phyloP scores from a whole-genome alignment of 2,113 vertebrate species.

The Psammodynastes pulverulentus region DNA sequence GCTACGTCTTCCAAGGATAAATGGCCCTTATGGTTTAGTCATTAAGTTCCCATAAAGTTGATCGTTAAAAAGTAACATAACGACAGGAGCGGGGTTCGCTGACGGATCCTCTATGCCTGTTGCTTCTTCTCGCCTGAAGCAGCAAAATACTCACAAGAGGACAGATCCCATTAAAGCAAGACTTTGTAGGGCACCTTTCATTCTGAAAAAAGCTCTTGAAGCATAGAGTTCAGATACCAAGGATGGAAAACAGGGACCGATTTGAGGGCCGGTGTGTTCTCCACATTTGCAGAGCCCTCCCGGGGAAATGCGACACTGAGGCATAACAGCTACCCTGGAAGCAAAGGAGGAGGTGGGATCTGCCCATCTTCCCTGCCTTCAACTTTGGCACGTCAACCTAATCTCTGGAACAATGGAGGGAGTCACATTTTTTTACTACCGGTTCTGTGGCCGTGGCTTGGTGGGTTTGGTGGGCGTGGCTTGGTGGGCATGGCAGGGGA shows the following conservation, averaged over 20 bases:
- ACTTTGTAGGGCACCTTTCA: neutral
- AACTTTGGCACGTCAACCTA: neutral
- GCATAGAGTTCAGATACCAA: neutral
- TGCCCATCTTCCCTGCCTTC: neutral
- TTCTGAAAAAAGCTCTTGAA: neutral
- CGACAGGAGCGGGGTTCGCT: neutral
- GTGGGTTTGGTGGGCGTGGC: too few relatives aligned
- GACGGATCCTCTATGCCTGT: neutral
- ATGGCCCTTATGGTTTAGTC: neutral
- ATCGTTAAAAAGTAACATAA: neutral
- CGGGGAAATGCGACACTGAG: neutral
- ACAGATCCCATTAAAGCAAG: neutral
- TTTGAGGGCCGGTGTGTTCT: rapidly evolving
- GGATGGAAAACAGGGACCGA: neutral
- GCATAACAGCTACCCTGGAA: neutral
- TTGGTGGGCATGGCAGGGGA: too few relatives aligned
- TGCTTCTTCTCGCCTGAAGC: neutral
- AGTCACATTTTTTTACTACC: too few relatives aligned
- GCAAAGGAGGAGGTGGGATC: neutral
- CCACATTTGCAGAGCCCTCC: neutral
- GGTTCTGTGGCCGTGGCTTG: too few relatives aligned
- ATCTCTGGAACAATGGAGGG: too few relatives aligned
- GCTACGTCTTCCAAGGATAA: rapidly evolving
- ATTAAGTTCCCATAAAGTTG: neutral
- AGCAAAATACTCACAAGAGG: neutral